Evolutionary conservation across 2,113 vertebrate species (phyloP), one percentile per base, ranked within the genome.

Genomic region (Pterocles gutturalis): DNA sequence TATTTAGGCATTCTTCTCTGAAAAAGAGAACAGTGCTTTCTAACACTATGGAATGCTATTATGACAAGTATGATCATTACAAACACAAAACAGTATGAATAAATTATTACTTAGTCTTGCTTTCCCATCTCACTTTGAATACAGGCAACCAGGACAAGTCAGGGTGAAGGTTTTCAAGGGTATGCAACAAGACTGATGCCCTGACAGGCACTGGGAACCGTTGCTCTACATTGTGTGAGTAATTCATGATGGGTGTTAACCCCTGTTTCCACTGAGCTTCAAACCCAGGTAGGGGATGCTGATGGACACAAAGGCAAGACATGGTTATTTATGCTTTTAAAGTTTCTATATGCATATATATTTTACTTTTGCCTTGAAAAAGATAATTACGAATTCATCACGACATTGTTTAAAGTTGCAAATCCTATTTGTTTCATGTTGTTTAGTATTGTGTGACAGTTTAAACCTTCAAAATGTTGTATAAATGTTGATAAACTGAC

Each of bases 311-410:
- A 83, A 46, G 19, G 29, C 26, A 92, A 87, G 20, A 64, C 24
- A 12, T 1, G 7, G 16, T 33, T 5, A 48, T 41, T 54, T 76
- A 54, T 17, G 5, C 11, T 43, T 24, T 51, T 0, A 0, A 48
- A 49, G 53, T 53, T 83, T 72, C 28, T 61, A 16, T 28, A 45
- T 11, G 20, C 18, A 14, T 45, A 61, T 53, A 72, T 53, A 64
- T 10, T 65, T 80, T 18, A 38, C 5, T 60, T 66, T 45, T 48
- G 29, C 26, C 18, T 25, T 65, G 24, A 72, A 64, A 71, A 57
- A 72, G 7, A 22, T 18, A 66, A 48, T 45, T 55, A 60, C 12
- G 9, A 79, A 64, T 69, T 11, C 22, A 72, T 45, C 29, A 17
- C 13, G 62, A 46, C 12, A 25, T 22, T 19, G 9, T 41, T 72